phyloP scores from a whole-genome alignment of 2,888 invertebrate species.

The Meiosimyza platycephala region DNA sequence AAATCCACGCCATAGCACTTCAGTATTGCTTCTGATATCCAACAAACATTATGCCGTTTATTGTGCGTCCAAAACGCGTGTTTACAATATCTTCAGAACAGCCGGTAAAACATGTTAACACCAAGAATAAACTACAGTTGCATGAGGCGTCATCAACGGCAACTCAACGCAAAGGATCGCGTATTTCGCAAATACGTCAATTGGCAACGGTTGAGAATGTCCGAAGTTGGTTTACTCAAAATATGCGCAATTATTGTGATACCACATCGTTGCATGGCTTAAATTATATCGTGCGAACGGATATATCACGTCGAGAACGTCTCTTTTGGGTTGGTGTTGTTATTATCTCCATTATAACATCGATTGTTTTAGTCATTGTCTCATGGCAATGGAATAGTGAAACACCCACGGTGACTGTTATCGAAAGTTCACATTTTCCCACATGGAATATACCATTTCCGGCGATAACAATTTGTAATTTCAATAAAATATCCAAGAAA shows the following conservation, averaged over 20 bases:
- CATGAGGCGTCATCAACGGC: background rate
- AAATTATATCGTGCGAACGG: conserved; percentile 74
- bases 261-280: conserved; percentile 79
- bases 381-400: conserved; percentile 73
- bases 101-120: background rate
- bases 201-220: conserved; percentile 28
- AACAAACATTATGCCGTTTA: background rate
- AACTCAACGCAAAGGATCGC: background rate
- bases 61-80: conserved; percentile 3
- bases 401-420: conserved; percentile 74
- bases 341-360: conserved; percentile 69
- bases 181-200: background rate
- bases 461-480: conserved; percentile 71
- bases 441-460: conserved; percentile 73
- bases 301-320: conserved; percentile 71
- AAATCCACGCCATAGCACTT: too few relatives aligned
- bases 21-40: too few relatives aligned
- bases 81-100: background rate
- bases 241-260: conserved; percentile 72
- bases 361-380: conserved; percentile 70
- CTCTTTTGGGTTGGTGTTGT: conserved; percentile 72
- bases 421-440: conserved; percentile 70
- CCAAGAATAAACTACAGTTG: background rate
- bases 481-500: conserved; percentile 69
- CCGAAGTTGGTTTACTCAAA: conserved; percentile 57